Evolutionary conservation across 2,113 vertebrate species (phyloP).

Genomic region (Oenanthe melanoleuca): DNA sequence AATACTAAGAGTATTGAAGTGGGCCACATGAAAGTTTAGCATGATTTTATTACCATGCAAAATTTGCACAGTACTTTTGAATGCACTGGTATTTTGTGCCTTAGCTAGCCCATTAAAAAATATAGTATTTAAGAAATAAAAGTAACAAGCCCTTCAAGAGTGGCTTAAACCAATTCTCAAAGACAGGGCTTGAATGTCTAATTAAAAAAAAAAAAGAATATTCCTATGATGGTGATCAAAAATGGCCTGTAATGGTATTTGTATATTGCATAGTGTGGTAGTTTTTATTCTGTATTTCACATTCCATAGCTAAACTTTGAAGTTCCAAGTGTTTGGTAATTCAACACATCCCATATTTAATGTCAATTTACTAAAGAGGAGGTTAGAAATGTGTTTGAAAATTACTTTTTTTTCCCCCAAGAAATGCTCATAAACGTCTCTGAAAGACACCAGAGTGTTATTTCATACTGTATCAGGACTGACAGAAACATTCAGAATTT

Average conservation of each 20-base stretch:
- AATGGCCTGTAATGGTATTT: neutral
- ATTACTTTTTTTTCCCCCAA: neutral
- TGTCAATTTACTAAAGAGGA: neutral
- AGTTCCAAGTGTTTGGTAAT: neutral
- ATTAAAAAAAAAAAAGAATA: neutral
- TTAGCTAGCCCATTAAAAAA: neutral
- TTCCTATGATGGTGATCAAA: neutral
- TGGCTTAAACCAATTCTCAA: neutral
- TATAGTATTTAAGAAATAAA: neutral
- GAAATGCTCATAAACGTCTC: neutral
- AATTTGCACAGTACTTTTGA: neutral
- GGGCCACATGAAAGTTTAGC: neutral
- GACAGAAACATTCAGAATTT: conserved; percentile 24
- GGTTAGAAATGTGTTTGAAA: neutral
- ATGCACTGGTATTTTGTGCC: neutral
- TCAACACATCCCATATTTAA: neutral
- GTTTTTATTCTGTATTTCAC: neutral
- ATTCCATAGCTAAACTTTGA: neutral
- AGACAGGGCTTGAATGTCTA: neutral
- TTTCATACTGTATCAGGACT: neutral
- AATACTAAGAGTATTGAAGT: neutral
- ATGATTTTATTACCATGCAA: neutral
- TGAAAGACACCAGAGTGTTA: neutral
- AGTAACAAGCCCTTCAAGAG: neutral
- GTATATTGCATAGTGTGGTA: neutral